Conservation (phyloP, 1,140 invertebrate genomes). For the Drosophila leontia region DNA sequence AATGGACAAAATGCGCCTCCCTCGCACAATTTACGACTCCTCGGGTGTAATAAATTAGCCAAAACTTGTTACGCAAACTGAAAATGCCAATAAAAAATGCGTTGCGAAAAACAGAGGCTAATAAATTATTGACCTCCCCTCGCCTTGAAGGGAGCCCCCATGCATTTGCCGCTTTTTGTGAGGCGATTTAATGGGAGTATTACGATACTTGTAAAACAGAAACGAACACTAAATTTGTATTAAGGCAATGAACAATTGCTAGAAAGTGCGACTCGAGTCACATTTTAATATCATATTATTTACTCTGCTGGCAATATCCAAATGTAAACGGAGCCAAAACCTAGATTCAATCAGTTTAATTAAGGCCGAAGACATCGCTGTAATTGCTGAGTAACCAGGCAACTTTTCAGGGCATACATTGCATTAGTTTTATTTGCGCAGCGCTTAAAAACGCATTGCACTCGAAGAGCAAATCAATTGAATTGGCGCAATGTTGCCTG, state of each 20-base stretch:
- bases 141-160: background rate
- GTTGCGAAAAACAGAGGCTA: constrained; percentile 58
- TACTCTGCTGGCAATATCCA: constrained; percentile 2
- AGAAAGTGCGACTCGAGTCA: background rate
- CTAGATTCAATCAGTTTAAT: constrained; percentile 65
- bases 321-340: constrained; percentile 10
- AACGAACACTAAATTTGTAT: constrained; percentile 1
- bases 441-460: constrained; percentile 65
- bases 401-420: constrained; percentile 56
- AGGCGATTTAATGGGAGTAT: constrained; percentile 13
- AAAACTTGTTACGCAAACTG: constrained; percentile 70
- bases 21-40: constrained; percentile 60
- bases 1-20: constrained; percentile 7
- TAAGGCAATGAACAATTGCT: background rate
- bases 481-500: constrained; percentile 65
- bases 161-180: constrained; percentile 4
- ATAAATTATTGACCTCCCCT: constrained; percentile 51
- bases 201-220: constrained; percentile 5
- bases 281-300: background rate
- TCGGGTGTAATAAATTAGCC: constrained; percentile 70
- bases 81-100: constrained; percentile 74
- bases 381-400: constrained; percentile 34
- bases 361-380: constrained; percentile 23
- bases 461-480: constrained; percentile 70
- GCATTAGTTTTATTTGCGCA: constrained; percentile 72